phyloP scores from a whole-genome alignment of 2,888 invertebrate species.

The Xestoiulus laeticollis region DNA sequence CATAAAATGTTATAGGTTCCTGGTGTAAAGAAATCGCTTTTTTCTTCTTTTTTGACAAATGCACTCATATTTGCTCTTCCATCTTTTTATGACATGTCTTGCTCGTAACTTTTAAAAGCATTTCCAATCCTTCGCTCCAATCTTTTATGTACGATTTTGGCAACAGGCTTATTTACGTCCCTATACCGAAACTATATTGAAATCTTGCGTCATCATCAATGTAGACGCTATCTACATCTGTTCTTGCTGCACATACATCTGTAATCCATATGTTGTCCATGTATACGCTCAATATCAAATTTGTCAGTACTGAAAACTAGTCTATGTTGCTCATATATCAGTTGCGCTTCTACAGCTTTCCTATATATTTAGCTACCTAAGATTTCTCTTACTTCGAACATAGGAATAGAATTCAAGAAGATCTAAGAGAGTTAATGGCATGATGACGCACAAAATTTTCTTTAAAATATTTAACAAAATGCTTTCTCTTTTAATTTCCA shows the following conservation, averaged over 20 bases:
- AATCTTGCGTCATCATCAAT: background rate
- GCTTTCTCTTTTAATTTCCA: too few relatives aligned
- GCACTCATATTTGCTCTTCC: slow-evolving; percentile 18
- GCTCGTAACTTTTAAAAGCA: slow-evolving; percentile 31
- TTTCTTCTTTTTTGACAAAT: background rate
- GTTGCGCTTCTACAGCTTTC: too few relatives aligned
- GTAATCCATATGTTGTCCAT: background rate
- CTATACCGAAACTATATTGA: background rate
- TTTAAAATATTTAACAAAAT: too few relatives aligned
- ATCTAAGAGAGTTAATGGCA: too few relatives aligned
- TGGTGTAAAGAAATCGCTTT: background rate
- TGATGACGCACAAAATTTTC: too few relatives aligned
- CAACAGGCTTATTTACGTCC: slow-evolving; percentile 12
- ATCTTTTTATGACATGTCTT: slow-evolving; percentile 33
- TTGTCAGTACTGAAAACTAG: background rate
- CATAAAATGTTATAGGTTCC: slow-evolving; percentile 35
- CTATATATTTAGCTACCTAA: too few relatives aligned
- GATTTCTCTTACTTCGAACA: too few relatives aligned
- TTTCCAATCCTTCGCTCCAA: background rate
- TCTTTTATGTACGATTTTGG: background rate
- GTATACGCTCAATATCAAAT: background rate
- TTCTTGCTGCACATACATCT: background rate
- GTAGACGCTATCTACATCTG: background rate
- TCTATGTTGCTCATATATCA: too few relatives aligned
- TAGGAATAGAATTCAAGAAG: too few relatives aligned